Percentiles rank a stretch among this genome's conserved stretches.
Conservation (phyloP, 1,140 invertebrate genomes). For the Lepidurus packardi region DNA sequence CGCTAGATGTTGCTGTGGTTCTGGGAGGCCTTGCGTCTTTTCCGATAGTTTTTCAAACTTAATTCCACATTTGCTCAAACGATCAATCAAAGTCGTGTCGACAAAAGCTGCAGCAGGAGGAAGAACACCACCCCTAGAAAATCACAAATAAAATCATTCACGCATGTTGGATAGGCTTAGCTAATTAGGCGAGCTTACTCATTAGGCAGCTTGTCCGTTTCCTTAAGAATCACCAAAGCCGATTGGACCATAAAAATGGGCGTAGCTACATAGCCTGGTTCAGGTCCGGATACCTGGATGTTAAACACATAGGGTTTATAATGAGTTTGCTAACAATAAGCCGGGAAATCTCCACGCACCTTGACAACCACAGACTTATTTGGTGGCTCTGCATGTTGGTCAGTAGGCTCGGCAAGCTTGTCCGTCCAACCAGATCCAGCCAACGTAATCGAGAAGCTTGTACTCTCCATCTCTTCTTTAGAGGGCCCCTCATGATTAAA, state of each 20-base stretch:
- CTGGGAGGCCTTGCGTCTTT: not conserved
- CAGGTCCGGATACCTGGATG: constrained; percentile 50
- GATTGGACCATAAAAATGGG: constrained; percentile 62
- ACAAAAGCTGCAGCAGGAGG: constrained; percentile 56
- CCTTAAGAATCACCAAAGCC: constrained; percentile 67
- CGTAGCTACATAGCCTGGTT: constrained; percentile 80
- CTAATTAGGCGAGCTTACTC: constrained; percentile 46
- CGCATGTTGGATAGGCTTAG: not conserved
- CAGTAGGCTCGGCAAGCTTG: constrained; percentile 54
- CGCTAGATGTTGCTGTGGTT: not conserved
- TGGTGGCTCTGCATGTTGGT: constrained; percentile 55
- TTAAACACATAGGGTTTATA: constrained; percentile 24
- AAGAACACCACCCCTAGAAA: constrained; percentile 54
- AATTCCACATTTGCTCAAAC: constrained; percentile 54
- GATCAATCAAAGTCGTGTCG: constrained; percentile 58
- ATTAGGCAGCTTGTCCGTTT: constrained; percentile 66
- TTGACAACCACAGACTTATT: constrained; percentile 61
- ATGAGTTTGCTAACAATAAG: not conserved
- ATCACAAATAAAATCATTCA: constrained; percentile 34
- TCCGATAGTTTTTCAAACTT: constrained; percentile 51
- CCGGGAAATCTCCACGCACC: constrained; percentile 39
- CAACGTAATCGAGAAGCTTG: constrained; percentile 61
- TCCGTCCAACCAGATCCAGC: constrained; percentile 70
- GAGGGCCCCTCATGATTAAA: constrained; percentile 61
- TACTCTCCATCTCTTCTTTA: constrained; percentile 55